Conservation (phyloP, 2,797 vertebrate genomes). For the Sitta carolinensis region DNA sequence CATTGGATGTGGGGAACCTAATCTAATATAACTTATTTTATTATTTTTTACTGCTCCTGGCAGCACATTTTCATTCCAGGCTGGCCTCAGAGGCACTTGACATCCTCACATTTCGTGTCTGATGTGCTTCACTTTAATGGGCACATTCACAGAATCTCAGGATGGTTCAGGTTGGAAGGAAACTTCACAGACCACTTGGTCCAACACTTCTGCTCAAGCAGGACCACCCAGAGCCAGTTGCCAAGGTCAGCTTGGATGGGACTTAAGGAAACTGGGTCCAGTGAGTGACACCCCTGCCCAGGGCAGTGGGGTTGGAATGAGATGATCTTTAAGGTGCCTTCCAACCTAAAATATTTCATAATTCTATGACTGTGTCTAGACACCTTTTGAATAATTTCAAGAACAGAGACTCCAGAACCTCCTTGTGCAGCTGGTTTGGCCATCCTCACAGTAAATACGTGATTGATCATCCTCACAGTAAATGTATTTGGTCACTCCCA, state of each 20-base stretch:
- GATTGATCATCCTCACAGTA: no score
- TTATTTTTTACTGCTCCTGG: background rate
- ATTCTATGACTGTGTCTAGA: background rate
- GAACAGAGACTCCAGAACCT: background rate
- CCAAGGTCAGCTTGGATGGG: background rate
- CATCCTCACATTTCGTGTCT: background rate
- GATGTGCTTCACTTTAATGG: background rate
- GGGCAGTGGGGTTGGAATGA: accelerated
- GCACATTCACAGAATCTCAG: background rate
- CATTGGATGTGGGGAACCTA: background rate
- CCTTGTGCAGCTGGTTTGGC: accelerated
- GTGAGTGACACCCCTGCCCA: background rate
- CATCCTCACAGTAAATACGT: background rate
- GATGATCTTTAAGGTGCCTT: background rate
- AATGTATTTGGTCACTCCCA: background rate
- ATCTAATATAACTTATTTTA: background rate
- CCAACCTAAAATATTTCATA: background rate
- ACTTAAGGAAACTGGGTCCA: accelerated
- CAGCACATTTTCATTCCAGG: background rate
- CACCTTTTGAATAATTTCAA: background rate
- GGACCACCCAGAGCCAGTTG: background rate
- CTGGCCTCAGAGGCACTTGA: background rate
- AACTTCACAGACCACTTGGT: background rate
- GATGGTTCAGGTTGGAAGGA: background rate
- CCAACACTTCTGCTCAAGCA: background rate